These are phyloP conservation scores for Thalassaphorura encarpata DNA, from an alignment of 1,140 invertebrate genomes.

Conservation along the genomic window DNA sequence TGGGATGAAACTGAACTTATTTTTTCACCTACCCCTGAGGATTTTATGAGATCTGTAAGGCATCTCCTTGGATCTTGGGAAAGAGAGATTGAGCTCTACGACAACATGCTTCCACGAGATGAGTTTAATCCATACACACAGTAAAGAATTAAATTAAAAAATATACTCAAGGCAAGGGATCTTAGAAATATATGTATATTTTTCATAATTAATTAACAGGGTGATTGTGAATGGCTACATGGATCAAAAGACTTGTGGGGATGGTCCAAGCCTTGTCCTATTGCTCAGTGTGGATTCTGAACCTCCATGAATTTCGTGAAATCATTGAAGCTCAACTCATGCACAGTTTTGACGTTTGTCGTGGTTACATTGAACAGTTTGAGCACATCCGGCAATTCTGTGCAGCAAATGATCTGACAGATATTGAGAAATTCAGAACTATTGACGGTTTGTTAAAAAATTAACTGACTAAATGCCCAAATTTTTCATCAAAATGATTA, in stretches of 20 bases:
- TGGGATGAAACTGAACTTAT: conserved; percentile 39
- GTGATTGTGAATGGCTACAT: conserved; percentile 62
- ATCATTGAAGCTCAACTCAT: conserved; percentile 46
- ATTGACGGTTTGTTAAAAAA: conserved; percentile 39
- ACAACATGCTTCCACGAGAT: conserved; percentile 48
- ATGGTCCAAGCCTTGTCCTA: conserved; percentile 50
- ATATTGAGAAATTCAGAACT: conserved; percentile 43
- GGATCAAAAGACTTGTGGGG: conserved; percentile 53
- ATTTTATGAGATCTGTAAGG: conserved; percentile 43
- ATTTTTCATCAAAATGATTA: too few species aligned
- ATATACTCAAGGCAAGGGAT: conserved; percentile 33
- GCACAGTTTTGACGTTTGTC: conserved; percentile 49
- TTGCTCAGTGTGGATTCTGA: conserved; percentile 54
- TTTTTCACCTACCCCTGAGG: conserved; percentile 46
- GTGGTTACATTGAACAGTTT: conserved; percentile 55
- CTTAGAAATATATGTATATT: conserved; percentile 41
- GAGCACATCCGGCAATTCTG: conserved; percentile 54
- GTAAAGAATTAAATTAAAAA: too few species aligned
- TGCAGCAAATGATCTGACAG: conserved; percentile 53
- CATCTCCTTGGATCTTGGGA: conserved; percentile 50
- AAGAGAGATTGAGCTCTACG: conserved; percentile 44
- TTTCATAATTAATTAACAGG: too few species aligned
- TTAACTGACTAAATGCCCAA: not conserved
- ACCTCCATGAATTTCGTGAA: conserved; percentile 44
- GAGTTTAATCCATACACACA: conserved; percentile 43